Conservation (phyloP, 2,888 invertebrate species). For the Andricus curvator region DNA sequence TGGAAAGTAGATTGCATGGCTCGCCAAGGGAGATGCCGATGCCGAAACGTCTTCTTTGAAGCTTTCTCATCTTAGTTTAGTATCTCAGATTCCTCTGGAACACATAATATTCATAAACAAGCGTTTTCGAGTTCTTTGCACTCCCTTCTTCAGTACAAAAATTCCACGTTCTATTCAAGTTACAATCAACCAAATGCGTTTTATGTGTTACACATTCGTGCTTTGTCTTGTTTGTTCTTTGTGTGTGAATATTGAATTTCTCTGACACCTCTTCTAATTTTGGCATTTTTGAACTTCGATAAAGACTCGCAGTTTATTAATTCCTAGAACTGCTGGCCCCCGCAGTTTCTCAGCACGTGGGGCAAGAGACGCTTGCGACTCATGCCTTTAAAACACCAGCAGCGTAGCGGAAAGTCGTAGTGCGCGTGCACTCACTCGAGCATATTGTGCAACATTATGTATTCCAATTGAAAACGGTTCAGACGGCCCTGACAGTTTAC, state of each 20-base stretch:
- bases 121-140: background rate
- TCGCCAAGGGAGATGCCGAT: slow-evolving; percentile 5
- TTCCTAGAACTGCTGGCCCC: fast-evolving
- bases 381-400: no score
- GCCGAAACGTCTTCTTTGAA: background rate
- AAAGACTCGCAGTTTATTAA: no score
- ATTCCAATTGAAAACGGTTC: no score
- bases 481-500: no score
- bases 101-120: background rate
- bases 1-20: slow-evolving; percentile 5
- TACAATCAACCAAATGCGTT: slow-evolving; percentile 3
- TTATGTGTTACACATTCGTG: background rate
- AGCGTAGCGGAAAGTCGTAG: no score
- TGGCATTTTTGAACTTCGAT: no score
- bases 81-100: background rate
- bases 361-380: no score
- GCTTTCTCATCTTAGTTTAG: background rate
- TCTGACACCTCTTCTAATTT: background rate
- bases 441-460: no score
- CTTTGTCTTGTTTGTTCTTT: background rate
- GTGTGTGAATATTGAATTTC: background rate
- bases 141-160: background rate
- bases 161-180: background rate
- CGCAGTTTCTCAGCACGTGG: no score
- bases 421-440: no score